Base-by-base conservation (phyloP, 2,113 vertebrate species). In the Percopsis transmontana region DNA sequence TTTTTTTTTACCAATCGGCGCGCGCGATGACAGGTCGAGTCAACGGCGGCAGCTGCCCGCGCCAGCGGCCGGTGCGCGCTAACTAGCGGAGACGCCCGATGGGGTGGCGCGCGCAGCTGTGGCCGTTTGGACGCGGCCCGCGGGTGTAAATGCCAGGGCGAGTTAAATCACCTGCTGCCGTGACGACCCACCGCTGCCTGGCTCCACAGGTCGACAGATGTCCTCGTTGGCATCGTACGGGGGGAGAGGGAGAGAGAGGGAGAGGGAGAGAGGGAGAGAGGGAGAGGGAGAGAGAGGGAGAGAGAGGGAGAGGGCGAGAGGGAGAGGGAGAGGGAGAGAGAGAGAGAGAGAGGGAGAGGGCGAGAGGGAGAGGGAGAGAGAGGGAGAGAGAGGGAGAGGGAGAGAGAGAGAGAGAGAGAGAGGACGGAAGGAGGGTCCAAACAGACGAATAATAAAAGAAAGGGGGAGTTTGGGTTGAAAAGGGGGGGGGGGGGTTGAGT, bases 151-250 rank as follows among this genome's bases (percentile, higher is more conserved):
- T 77, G 85, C 85, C 74, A 83, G 56, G 67, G 80, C 23, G 63
- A 85, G 90, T 91, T 87, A 85, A 70, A 82, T 81, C 75, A 82
- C 82, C 83, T 81, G 67, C 76, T 67, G 56, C 76, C 68, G 72
- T 58, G 69, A 76, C 23, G 50, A 70, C 68, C 27, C 41, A 81
- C 71, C 41, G 57, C 70, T 74, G 81, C 70, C 82, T 71, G 55
- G 68, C 79, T 82, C 74, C 67, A 66, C 61, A 60, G 59, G 68
- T 66, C 18, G 70, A 81, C 76, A 88, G 84, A 76, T 83, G 73
- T 83, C 74, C 76, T 76, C 63, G 1, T 71, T 68, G 73, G 80
- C 66, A 74, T 73, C 75, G 72, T 83, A 82, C 74, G 50, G 70
- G 80, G 66, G 13, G 27, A 72, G 51, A 59, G 48, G 23, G 58